Evolutionary conservation across 2,888 invertebrate species (phyloP).

Genomic region (Acleris holmiana): DNA sequence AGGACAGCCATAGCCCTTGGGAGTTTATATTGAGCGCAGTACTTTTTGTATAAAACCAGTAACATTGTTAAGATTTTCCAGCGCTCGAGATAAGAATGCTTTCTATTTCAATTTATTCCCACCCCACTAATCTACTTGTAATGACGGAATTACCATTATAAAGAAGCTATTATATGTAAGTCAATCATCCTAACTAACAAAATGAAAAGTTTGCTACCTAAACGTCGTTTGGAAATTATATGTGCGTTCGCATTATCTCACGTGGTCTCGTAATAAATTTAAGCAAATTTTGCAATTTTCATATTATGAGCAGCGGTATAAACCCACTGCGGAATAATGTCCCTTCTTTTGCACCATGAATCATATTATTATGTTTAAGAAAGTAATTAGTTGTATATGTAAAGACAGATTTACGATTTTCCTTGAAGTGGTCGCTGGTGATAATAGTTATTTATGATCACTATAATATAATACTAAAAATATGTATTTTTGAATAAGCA

Average conservation of each 20-base stretch:
- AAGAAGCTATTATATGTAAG: constrained; percentile 30
- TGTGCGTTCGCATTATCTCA: constrained; percentile 6
- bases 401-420: no score
- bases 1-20: constrained; percentile 9
- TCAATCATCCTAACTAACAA: constrained; percentile 34
- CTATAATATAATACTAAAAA: no score
- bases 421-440: no score
- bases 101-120: constrained; percentile 41
- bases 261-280: background rate
- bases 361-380: no score
- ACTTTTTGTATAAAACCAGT: constrained; percentile 22
- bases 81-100: constrained; percentile 27
- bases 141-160: constrained; percentile 44
- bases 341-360: no score
- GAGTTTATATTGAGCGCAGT: constrained; percentile 23
- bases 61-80: constrained; percentile 36
- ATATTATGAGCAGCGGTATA: no score
- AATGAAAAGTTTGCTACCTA: constrained; percentile 35
- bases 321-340: no score
- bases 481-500: no score
- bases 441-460: no score
- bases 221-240: constrained; percentile 4
- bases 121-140: constrained; percentile 49
- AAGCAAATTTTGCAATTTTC: no score
- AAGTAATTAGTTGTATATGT: no score